Percentiles rank a stretch among this genome's conserved stretches.
phyloP scores from a whole-genome alignment of 2,888 invertebrate species.

The Brachyptera risi region DNA sequence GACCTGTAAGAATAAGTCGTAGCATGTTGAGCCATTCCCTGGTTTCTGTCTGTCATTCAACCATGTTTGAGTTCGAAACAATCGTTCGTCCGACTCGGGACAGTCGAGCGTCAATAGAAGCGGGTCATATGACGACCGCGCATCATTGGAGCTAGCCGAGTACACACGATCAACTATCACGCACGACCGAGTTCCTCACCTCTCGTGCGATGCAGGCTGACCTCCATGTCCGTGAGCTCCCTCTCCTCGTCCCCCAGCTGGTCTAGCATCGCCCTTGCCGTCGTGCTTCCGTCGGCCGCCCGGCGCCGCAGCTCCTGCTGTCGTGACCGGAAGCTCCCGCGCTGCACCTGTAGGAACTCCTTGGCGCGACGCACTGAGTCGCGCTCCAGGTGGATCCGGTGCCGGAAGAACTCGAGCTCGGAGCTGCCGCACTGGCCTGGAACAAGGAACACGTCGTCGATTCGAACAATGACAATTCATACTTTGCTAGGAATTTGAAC shows the following conservation, averaged over 20 bases:
- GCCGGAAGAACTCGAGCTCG: conserved; percentile 78
- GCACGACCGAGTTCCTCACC: too few species aligned
- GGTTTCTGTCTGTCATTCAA: too few species aligned
- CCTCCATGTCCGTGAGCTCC: conserved; percentile 78
- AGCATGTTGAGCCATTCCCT: too few species aligned
- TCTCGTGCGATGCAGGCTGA: conserved; percentile 70
- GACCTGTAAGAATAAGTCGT: too few species aligned
- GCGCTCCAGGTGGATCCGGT: conserved; percentile 73
- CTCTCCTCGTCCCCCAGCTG: conserved; percentile 59
- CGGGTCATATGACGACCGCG: too few species aligned
- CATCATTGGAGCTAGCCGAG: too few species aligned
- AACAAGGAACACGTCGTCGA: not conserved
- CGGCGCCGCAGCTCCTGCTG: conserved; percentile 50
- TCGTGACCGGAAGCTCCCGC: conserved; percentile 61
- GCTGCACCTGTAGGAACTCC: conserved; percentile 65
- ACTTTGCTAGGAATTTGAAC: too few species aligned
- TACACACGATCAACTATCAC: too few species aligned
- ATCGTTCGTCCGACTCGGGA: too few species aligned
- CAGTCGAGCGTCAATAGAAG: too few species aligned
- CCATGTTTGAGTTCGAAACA: too few species aligned
- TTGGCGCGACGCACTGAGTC: conserved; percentile 81
- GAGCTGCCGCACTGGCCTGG: conserved; percentile 41
- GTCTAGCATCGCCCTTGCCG: conserved; percentile 29
- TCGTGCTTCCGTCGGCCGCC: conserved; percentile 22
- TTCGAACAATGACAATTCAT: too few species aligned